Evolutionary conservation across 2,888 invertebrate genomes (phyloP), one percentile per base, ranked within the genome.

Genomic region (Serripes groenlandicus): DNA sequence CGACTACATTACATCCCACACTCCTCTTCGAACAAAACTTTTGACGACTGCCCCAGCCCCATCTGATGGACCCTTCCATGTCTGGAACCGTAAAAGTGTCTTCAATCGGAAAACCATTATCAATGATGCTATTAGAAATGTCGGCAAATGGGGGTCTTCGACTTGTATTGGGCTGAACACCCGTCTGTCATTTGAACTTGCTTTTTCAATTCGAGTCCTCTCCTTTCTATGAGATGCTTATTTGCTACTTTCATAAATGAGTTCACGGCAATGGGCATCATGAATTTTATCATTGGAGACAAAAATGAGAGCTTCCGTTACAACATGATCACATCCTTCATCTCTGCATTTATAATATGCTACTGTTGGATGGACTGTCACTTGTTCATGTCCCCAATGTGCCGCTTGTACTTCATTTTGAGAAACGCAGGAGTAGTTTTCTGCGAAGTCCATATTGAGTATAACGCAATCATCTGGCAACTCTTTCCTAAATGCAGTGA

Each of bases 351-450:
- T 77, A 52, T 78, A 85, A 64, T 78, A 83, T 49, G 76, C 75
- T 15, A 82, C 80, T 18, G 71, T 81, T 23, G 81, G 66, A 32
- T 76, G 70, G 21, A 86, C 32, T 11, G 86, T 83, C 15, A 81
- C 81, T 72, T 75, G 78, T 28, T 81, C 72, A 60, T 83, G 77
- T 9, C 64, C 58, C 79, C 75, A 87, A 37, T 87, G 85, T 15
- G 79, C 85, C 32, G 62, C 75, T 54, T 86, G 83, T 11, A 86
- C 73, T 74, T 88, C 88, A 0, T 81, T 49, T 62, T 88, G 88
- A 3, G 70, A 56, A n/a, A 75, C 71, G 75, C 85, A 85, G 11
- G 77, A 32, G 32, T 77, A 60, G 30, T 60, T 60, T 60, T 60
- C 60, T 60, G 60, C 60, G 32, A 60, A 60, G 60, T 60, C 60